These are phyloP conservation scores for Aleiodes alternator DNA, from an alignment of 2,888 invertebrate species.

Conservation along the genomic window DNA sequence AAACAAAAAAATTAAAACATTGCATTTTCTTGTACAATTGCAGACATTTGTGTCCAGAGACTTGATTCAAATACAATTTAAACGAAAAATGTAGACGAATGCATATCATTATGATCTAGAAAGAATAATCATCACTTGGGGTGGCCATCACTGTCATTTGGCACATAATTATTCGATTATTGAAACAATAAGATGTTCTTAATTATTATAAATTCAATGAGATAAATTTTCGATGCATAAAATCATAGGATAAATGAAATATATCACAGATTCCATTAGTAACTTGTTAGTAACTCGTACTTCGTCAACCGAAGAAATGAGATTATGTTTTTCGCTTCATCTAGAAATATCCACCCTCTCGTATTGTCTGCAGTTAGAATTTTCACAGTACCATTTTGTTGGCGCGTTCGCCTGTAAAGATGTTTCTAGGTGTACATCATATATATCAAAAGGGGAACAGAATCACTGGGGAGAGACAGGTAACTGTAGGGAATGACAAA, in stretches of 20 bases:
- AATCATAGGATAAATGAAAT: constrained; percentile 53
- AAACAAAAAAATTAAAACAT: no score
- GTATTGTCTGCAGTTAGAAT: constrained; percentile 38
- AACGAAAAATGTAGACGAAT: no score
- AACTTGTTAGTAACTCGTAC: constrained; percentile 62
- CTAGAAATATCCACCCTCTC: constrained; percentile 43
- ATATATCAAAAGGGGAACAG: constrained; percentile 52
- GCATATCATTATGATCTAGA: no score
- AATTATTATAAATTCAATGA: not conserved
- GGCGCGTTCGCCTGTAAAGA: constrained; percentile 71
- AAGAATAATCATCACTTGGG: no score
- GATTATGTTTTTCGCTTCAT: constrained; percentile 48
- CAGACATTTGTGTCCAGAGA: no score
- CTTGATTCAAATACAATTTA: no score
- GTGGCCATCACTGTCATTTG: no score
- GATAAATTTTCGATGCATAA: constrained; percentile 40
- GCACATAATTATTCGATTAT: no score
- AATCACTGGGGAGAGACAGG: constrained; percentile 57
- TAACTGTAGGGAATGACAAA: constrained; percentile 44
- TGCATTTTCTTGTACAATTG: no score
- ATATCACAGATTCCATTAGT: constrained; percentile 58
- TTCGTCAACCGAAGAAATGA: constrained; percentile 58
- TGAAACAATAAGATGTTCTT: no score
- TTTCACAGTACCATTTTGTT: constrained; percentile 63
- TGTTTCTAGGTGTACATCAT: constrained; percentile 52